Percentiles rank a stretch among this genome's conserved stretches.
Evolutionary conservation across 2,888 invertebrate species (phyloP).

Genomic region (Parnassius smintheus): DNA sequence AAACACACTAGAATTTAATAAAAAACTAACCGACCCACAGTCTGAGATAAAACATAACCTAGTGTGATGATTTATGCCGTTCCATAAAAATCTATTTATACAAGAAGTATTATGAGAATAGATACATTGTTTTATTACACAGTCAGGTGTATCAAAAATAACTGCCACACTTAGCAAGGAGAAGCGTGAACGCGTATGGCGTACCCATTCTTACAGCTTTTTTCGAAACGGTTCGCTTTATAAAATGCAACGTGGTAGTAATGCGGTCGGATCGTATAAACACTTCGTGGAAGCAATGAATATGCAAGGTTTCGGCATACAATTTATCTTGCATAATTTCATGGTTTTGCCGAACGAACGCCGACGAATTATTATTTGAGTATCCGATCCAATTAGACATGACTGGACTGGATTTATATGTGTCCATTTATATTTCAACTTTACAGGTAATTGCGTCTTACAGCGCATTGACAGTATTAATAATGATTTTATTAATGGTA

Average conservation of each 20-base stretch:
- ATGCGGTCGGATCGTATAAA: conserved; percentile 17
- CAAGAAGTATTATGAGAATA: too few relatives aligned
- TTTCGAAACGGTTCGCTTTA: conserved; percentile 13
- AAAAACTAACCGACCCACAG: too few relatives aligned
- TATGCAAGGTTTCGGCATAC: neutral
- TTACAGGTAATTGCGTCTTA: conserved; percentile 1
- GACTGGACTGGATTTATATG: conserved; percentile 9
- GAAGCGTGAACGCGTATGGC: neutral
- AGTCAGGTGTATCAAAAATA: conserved; percentile 12
- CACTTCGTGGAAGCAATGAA: conserved; percentile 14
- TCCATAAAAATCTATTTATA: too few relatives aligned
- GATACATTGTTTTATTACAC: conserved; percentile 6
- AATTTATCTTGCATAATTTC: conserved; percentile 17
- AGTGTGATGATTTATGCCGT: too few relatives aligned
- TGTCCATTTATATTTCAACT: conserved; percentile 1
- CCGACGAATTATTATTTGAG: conserved; percentile 1
- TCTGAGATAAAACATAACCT: too few relatives aligned
- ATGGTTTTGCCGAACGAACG: conserved; percentile 3
- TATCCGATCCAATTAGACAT: conserved; percentile 10
- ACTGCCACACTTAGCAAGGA: conserved; percentile 1
- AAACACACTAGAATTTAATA: too few relatives aligned
- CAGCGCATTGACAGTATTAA: neutral
- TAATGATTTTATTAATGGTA: too few relatives aligned
- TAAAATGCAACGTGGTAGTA: conserved; percentile 3
- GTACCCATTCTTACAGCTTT: conserved; percentile 5